phyloP scores from a whole-genome alignment of 2,797 vertebrate genomes.

The Helostoma temminkii region DNA sequence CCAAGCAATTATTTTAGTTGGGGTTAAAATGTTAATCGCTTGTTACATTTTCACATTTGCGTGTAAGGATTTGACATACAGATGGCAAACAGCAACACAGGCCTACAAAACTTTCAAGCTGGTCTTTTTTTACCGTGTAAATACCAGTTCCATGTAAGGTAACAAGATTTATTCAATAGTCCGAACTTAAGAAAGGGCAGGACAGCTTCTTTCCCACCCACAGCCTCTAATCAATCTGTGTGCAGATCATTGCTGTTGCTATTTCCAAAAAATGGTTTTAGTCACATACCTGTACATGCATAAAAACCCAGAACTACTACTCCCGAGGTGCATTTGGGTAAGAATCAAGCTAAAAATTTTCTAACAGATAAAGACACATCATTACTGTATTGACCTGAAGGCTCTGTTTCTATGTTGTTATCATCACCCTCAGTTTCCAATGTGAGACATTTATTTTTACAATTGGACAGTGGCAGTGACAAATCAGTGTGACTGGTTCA shows the following conservation, averaged over 20 bases:
- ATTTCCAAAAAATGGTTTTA: no score
- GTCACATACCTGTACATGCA: no score
- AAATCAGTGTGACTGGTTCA: neutral
- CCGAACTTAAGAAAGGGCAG: neutral
- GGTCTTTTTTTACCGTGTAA: neutral
- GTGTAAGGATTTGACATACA: neutral
- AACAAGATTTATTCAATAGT: neutral
- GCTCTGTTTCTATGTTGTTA: neutral
- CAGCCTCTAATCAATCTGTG: neutral
- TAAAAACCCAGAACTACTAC: no score
- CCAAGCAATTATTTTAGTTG: neutral
- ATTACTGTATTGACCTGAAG: neutral
- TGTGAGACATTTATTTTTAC: neutral
- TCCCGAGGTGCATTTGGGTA: no score
- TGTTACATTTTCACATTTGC: neutral
- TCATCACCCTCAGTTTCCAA: neutral
- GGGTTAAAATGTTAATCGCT: neutral
- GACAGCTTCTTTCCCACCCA: neutral
- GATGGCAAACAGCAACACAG: neutral
- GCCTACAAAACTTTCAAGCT: neutral
- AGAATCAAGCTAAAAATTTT: no score
- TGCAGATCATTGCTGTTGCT: no score
- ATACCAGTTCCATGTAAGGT: neutral
- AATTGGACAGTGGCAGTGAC: neutral
- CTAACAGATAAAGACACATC: no score